Evolutionary conservation across 2,888 invertebrate genomes (phyloP), one percentile per base, ranked within the genome.

Genomic region (Anagyrus pseudococci): DNA sequence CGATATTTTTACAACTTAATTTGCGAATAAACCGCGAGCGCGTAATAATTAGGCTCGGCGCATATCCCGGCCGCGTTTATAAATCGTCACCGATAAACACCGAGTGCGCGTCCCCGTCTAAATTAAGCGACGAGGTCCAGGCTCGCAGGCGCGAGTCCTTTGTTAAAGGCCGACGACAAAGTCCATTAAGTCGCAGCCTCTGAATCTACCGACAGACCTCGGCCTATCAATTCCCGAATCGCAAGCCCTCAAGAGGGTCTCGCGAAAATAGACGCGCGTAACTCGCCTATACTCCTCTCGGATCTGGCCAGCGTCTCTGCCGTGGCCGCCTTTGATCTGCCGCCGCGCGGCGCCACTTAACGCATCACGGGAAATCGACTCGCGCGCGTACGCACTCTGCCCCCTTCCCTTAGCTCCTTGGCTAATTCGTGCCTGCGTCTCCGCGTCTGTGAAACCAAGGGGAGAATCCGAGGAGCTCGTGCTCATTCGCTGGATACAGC

Each of bases 301-400:
- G 33, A 37, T 2, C 10, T 8, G 8, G 33, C 29, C 29, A 29
- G 29, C 29, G 10, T 29, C 29, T 10, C 10, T 10, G 29, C 4
- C 10, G 29, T 29, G 10, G 4, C 6, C 4, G 29, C 29, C 29
- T 48, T 25, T 46, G 19, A 41, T 47, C 56, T 37, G 40, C 33
- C 47, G 23, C 47, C 56, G n/a, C n/a, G n/a, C n/a, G n/a, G n/a
- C n/a, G n/a, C 49, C 49, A 58, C 58, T 50, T 52, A 58, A 19
- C 22, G 50, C 33, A 52, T 52, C 52, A 52, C 52, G 58, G 44
- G 52, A 50, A 52, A 52, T 49, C 50, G 43, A 48, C n/a, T n/a
- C n/a, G n/a, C n/a, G n/a, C n/a, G n/a, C n/a, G n/a, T n/a, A n/a
- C n/a, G n/a, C n/a, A n/a, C n/a, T n/a, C n/a, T n/a, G n/a, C n/a